phyloP scores from a whole-genome alignment of 2,113 vertebrate species.

The Astatoreochromis straeleni region DNA sequence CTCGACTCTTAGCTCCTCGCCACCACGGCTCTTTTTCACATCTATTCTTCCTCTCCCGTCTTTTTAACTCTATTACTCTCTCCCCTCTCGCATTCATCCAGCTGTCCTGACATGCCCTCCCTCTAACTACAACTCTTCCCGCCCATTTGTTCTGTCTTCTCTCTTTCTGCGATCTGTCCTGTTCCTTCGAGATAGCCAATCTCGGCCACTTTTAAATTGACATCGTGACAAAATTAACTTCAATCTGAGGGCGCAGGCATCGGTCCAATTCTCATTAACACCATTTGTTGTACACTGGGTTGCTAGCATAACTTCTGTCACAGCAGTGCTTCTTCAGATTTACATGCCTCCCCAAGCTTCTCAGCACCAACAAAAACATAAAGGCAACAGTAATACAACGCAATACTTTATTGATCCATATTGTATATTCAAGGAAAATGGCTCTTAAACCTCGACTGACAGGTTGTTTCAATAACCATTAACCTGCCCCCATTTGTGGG shows the following conservation, averaged over 20 bases:
- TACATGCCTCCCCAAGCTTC: not conserved
- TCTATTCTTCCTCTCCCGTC: slow-evolving; percentile 9
- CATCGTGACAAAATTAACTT: slow-evolving; percentile 17
- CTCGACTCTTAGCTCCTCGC: slow-evolving; percentile 21
- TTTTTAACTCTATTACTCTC: slow-evolving; percentile 24
- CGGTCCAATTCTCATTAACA: slow-evolving; percentile 30
- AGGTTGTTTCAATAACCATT: not conserved
- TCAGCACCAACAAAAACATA: not conserved
- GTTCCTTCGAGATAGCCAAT: not conserved
- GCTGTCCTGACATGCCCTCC: slow-evolving; percentile 2
- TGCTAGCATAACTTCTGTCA: slow-evolving; percentile 19
- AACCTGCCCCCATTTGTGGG: not conserved
- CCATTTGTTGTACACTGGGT: not conserved
- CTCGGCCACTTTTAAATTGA: slow-evolving; percentile 2
- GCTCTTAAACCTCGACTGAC: not conserved
- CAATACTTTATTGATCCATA: not conserved
- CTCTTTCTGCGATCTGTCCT: not conserved
- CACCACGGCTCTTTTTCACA: slow-evolving; percentile 14
- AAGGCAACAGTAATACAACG: not conserved
- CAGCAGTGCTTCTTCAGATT: not conserved
- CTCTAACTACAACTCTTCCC: not conserved
- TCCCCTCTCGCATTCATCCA: slow-evolving; percentile 22
- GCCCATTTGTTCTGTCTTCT: not conserved
- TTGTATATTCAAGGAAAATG: not conserved
- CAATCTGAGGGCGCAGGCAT: not conserved